A percentile compares a stretch with the other conserved stretches of the same genome.
Conservation (phyloP, 2,113 vertebrate species). For the Perccottus glenii region DNA sequence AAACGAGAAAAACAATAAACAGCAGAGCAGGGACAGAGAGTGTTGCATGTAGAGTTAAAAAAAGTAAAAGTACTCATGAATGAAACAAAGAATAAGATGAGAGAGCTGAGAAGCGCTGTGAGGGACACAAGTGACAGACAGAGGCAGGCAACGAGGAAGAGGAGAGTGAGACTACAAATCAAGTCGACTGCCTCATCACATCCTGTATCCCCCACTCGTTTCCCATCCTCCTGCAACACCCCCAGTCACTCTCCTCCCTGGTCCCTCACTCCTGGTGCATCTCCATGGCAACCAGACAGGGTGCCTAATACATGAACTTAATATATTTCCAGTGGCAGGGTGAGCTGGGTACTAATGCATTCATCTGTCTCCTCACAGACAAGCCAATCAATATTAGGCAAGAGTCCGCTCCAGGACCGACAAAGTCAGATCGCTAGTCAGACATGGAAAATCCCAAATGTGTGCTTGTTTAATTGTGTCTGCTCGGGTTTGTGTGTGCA, state of each 20-base stretch:
- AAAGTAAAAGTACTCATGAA: constrained; percentile 18
- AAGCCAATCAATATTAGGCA: constrained; percentile 80
- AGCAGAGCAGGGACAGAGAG: not conserved
- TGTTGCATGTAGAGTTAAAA: constrained; percentile 29
- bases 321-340: constrained; percentile 84
- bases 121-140: constrained; percentile 57
- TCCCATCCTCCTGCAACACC: constrained; percentile 50
- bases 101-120: constrained; percentile 22
- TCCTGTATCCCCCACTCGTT: constrained; percentile 73
- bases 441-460: constrained; percentile 53
- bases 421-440: constrained; percentile 59
- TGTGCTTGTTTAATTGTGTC: constrained; percentile 35
- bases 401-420: constrained; percentile 67
- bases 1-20: constrained; percentile 23
- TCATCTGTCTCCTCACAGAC: constrained; percentile 82
- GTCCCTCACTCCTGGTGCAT: constrained; percentile 71
- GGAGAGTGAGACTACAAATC: constrained; percentile 74
- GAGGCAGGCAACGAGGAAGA: constrained; percentile 48
- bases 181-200: constrained; percentile 73
- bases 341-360: constrained; percentile 83
- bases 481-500: constrained; percentile 1
- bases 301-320: constrained; percentile 83
- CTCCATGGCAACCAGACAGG: constrained; percentile 84
- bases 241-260: constrained; percentile 34
- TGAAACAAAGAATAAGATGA: constrained; percentile 2